Percentiles rank a stretch among this genome's conserved stretches.
phyloP scores from a whole-genome alignment of 2,888 invertebrate genomes.

The Vesta saturnalis region DNA sequence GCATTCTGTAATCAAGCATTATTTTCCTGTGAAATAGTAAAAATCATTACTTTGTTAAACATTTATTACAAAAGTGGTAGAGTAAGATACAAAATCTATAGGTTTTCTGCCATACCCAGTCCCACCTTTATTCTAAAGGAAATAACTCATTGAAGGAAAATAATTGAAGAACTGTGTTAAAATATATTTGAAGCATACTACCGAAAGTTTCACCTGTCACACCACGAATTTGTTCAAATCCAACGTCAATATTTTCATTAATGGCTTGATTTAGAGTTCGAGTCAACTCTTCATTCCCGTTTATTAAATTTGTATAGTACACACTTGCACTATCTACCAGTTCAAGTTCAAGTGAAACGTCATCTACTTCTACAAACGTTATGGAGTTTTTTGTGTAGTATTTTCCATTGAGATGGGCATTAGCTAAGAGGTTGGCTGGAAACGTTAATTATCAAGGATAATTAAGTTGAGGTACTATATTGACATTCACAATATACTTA shows the following conservation, averaged over 20 bases:
- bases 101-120: too few species aligned
- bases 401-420: conserved; percentile 1
- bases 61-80: too few species aligned
- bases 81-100: too few species aligned
- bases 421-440: not conserved
- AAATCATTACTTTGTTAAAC: too few species aligned
- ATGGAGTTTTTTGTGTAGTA: conserved; percentile 9
- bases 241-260: conserved; percentile 56
- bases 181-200: conserved; percentile 40
- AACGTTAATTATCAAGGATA: not conserved
- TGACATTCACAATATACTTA: conserved; percentile 30
- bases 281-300: conserved; percentile 48
- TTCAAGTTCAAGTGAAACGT: not conserved
- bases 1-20: too few species aligned
- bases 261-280: conserved; percentile 56
- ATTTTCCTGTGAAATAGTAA: too few species aligned
- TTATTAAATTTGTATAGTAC: conserved; percentile 49
- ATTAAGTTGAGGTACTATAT: not conserved
- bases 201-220: conserved; percentile 49
- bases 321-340: conserved; percentile 42
- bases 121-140: too few species aligned
- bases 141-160: conserved; percentile 49
- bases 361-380: conserved; percentile 12
- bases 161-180: conserved; percentile 44
- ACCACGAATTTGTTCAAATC: conserved; percentile 58